phyloP scores from a whole-genome alignment of 2,797 vertebrate genomes.

The Masticophis lateralis region DNA sequence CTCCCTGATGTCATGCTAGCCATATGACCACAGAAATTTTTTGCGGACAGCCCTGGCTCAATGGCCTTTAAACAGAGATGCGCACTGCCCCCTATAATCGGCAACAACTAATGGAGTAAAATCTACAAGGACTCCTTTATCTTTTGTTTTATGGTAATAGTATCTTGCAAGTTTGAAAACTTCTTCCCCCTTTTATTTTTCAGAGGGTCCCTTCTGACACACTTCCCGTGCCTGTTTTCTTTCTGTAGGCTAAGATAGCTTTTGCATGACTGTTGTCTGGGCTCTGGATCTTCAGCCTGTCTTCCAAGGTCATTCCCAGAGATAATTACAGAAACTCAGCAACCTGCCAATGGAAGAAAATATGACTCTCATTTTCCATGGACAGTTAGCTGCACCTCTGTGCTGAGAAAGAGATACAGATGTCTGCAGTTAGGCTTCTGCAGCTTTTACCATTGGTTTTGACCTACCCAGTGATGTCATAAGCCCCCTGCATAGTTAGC shows the following conservation, averaged over 20 bases:
- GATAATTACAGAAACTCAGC: neutral
- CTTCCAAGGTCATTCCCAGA: neutral
- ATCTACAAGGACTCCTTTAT: neutral
- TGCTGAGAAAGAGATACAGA: neutral
- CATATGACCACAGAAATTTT: neutral
- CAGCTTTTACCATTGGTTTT: neutral
- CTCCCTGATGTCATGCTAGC: neutral
- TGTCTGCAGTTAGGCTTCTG: neutral
- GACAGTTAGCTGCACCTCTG: neutral
- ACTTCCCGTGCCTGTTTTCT: neutral
- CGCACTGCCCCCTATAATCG: neutral
- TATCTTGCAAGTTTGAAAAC: neutral
- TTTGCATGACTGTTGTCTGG: neutral
- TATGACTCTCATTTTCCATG: neutral
- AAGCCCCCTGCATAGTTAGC: neutral
- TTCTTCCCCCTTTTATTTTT: neutral
- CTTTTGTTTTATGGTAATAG: neutral
- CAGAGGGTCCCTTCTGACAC: neutral
- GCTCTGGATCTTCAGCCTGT: neutral
- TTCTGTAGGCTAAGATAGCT: neutral
- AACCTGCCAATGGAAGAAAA: neutral
- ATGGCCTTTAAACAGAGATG: neutral
- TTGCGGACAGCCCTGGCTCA: neutral
- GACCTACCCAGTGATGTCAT: neutral
- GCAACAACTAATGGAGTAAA: neutral